phyloP scores from a whole-genome alignment of 2,888 invertebrate species.

The Harpalus rubripes region DNA sequence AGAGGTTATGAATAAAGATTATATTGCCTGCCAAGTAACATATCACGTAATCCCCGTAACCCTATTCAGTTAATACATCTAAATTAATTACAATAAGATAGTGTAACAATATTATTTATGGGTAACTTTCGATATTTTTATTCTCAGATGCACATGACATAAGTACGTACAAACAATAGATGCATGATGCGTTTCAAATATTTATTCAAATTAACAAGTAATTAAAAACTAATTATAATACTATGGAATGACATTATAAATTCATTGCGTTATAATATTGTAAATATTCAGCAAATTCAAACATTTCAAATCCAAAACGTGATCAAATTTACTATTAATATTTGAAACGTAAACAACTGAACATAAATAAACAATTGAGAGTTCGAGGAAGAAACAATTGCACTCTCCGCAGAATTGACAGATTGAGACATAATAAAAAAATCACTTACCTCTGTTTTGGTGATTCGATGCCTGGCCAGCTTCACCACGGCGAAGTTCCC shows the following conservation, averaged over 20 bases:
- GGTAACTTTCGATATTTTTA: neutral
- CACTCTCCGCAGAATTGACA: neutral
- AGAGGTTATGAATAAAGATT: neutral
- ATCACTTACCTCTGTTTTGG: conserved; percentile 94
- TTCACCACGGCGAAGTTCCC: conserved; percentile 99
- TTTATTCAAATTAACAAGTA: neutral
- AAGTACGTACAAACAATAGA: neutral
- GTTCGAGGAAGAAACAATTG: neutral
- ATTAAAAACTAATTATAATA: neutral
- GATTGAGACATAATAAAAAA: neutral
- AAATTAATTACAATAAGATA: no score
- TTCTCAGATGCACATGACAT: neutral
- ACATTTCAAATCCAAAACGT: neutral
- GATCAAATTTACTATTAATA: neutral
- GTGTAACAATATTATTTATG: neutral
- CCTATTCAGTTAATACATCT: no score
- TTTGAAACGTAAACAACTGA: neutral
- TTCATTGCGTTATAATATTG: neutral
- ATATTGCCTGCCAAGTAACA: no score
- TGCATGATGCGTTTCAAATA: neutral
- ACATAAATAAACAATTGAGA: neutral
- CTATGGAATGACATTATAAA: neutral
- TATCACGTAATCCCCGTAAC: no score
- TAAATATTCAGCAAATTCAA: neutral
- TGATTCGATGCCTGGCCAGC: conserved; percentile 97